Evolutionary conservation across 2,888 invertebrate genomes (phyloP).

Genomic region (Trachelus troglodyta): DNA sequence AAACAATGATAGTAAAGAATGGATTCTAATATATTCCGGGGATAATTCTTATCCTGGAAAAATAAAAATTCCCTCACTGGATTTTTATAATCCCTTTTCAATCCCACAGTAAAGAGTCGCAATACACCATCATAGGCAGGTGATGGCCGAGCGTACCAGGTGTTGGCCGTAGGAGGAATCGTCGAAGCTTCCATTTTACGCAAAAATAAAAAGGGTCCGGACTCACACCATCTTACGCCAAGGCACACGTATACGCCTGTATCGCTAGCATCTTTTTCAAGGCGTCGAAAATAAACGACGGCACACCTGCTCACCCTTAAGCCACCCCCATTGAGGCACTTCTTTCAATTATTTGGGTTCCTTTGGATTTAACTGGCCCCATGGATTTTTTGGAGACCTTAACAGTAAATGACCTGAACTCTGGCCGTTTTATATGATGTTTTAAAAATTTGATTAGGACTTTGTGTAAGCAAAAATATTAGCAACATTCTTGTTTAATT

Average conservation of each 20-base stretch:
- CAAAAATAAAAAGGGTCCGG: conserved; percentile 29
- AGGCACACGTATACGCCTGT: conserved; percentile 6
- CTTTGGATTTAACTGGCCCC: background rate
- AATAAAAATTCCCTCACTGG: background rate
- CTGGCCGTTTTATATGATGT: background rate
- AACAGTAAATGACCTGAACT: background rate
- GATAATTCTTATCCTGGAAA: background rate
- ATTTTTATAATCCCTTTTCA: background rate
- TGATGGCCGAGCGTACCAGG: conserved; percentile 24
- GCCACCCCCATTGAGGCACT: conserved; percentile 27
- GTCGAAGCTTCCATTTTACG: conserved; percentile 26
- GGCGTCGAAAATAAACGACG: conserved; percentile 3
- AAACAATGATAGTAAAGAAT: background rate
- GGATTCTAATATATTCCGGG: background rate
- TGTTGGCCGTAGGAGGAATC: conserved; percentile 30
- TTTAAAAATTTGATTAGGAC: background rate
- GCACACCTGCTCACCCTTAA: conserved; percentile 34
- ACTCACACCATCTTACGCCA: conserved; percentile 10
- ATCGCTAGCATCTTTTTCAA: conserved; percentile 20
- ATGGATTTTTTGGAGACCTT: background rate
- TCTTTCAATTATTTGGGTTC: conserved; percentile 13
- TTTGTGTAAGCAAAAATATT: background rate
- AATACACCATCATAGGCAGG: background rate
- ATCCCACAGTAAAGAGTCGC: background rate
- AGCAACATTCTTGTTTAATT: background rate